These are phyloP conservation scores for Drosophila tsacasi DNA, from an alignment of 1,140 invertebrate genomes.

Conservation along the genomic window DNA sequence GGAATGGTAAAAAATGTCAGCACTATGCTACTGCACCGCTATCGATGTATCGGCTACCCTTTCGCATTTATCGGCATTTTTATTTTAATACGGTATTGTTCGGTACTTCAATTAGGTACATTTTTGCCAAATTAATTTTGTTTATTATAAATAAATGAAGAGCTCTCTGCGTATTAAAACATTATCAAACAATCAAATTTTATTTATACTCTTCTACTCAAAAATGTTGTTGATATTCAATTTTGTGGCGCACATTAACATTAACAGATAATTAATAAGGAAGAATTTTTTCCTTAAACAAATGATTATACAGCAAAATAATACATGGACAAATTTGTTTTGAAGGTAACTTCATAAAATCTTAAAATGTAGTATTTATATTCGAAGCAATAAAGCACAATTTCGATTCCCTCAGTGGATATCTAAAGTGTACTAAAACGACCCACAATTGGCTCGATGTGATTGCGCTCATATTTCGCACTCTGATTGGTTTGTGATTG, in stretches of 20 bases:
- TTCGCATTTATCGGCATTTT: no score
- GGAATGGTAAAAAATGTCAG: not conserved
- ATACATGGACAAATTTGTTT: not conserved
- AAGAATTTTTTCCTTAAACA: not conserved
- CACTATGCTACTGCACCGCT: no score
- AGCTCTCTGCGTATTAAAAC: no score
- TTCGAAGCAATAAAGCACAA: not conserved
- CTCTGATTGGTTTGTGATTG: conserved; percentile 70
- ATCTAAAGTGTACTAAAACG: conserved; percentile 30
- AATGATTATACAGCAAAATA: not conserved
- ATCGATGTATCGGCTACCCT: no score
- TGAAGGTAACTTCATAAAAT: not conserved
- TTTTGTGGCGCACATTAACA: no score
- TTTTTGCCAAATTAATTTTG: no score
- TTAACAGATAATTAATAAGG: not conserved
- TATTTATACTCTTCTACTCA: no score
- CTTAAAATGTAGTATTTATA: not conserved
- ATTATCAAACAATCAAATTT: no score
- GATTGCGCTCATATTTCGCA: conserved; percentile 70
- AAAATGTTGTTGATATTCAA: no score
- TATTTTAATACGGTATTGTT: no score
- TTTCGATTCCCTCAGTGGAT: conserved; percentile 14
- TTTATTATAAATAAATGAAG: no score
- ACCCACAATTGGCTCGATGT: conserved; percentile 70
- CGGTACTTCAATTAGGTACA: no score